Evolutionary conservation across 2,797 vertebrate genomes (phyloP), one percentile per base, ranked within the genome.

Genomic region (Gymnocypris eckloni): DNA sequence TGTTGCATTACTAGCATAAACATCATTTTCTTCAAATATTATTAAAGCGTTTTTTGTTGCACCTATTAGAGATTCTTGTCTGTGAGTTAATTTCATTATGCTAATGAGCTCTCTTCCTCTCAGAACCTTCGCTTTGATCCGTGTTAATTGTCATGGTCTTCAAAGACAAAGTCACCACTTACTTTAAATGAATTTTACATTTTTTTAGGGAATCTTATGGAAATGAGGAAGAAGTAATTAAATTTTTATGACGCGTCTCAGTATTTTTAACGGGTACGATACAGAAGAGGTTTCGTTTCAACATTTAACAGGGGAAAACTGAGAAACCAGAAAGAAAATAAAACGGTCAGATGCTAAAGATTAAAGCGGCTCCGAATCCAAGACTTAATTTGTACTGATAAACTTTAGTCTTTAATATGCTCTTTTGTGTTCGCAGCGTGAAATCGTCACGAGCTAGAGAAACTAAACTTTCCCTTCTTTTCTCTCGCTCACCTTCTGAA

Each of bases 51-150:
- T 97, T 94, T 93, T 97, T 96, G 97, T 98, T 97, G 96, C 97
- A 99, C 98, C 98, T 99, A 98, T 99, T 98, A 99, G 97, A 98
- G 97, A 98, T 99, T 97, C 97, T 98, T 98, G 97, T 99, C 97
- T 98, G 95, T 91, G 96, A 99, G 97, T 99, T 99, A 98, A 98
- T 99, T 99, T 99, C 96, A 98, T 98, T 98, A 99, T 99, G 98
- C 96, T 98, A 99, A 99, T 98, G 96, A 97, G 96, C 96, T 96
- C 97, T 98, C 97, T 97, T 97, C 96, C 95, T 96, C 95, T 97
- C 96, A 95, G 96, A 98, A 97, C 97, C 97, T 96, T 97, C 90
- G 94, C 98, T 99, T 99, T 99, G 98, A 99, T 99, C 98, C 97
- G 92, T 95, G 96, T 97, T 98, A 97, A 98, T 99, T 97, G 98